Evolutionary conservation across 2,888 invertebrate species (phyloP), one percentile per base, ranked within the genome.

Genomic region (Sesia apiformis): DNA sequence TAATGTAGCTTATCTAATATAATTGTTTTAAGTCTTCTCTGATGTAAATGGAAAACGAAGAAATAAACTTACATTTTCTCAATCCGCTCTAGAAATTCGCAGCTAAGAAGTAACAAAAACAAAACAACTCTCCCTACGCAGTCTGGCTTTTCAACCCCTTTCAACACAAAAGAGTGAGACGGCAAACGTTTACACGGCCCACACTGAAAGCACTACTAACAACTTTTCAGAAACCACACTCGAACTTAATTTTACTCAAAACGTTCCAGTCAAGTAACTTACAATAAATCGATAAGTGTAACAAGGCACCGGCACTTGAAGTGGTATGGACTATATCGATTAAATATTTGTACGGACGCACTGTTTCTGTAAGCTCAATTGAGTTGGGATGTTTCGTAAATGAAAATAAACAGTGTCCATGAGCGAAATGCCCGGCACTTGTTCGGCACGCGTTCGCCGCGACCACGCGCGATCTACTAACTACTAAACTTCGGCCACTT

Each of bases 131-230:
- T 75, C 70, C 70, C 71, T 67, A 66, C 68, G 73, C 76, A 69
- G 71, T 66, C 70, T 67, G 70, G 66, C 75, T 78, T 81, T 78
- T 79, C 84, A 84, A 84, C 86, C 83, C 76, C 80, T 85, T 83
- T 85, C 77, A 66, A 69, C 63, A 64, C 60, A 70, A 74, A 63
- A 65, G 81, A 85, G 70, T 77, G 79, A 75, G 83, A 84, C 69
- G 78, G 73, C 75, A 64, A 71, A 70, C 66, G 64, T 70, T 72
- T 64, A 74, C 80, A 83, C 82, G 77, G 78, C 78, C 79, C 78
- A 78, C 85, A 87, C 86, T 84, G 78, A 84, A 84, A 84, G 78
- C 86, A 87, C 87, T 81, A 74, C 58, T 66, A 66, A 74, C 70
- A 84, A 87, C 84, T 85, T 83, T 81, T 78, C 77, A 78, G 73